phyloP scores from a whole-genome alignment of 2,888 invertebrate genomes.

The Rhimphoctona megacephalus region DNA sequence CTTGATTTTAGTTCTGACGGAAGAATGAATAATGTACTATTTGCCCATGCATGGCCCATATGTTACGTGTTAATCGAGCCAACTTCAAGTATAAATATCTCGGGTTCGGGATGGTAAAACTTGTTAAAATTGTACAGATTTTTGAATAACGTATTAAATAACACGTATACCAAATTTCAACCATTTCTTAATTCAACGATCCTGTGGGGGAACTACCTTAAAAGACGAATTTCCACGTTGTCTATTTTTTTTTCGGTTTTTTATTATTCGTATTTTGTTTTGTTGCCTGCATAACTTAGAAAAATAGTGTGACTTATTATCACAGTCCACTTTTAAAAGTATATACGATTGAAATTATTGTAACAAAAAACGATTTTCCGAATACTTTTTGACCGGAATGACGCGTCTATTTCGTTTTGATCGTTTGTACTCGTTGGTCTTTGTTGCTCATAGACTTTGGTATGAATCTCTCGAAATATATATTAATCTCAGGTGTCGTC shows the following conservation, averaged over 20 bases:
- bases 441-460: neutral
- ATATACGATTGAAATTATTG: neutral
- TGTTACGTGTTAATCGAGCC: too few relatives aligned
- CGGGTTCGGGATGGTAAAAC: too few relatives aligned
- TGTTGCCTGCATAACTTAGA: neutral
- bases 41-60: too few relatives aligned
- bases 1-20: too few relatives aligned
- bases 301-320: neutral
- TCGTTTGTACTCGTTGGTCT: neutral
- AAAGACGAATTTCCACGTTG: neutral
- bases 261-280: neutral
- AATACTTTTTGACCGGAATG: neutral
- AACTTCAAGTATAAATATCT: too few relatives aligned
- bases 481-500: conserved; percentile 89
- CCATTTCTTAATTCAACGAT: too few relatives aligned
- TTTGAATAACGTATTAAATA: too few relatives aligned
- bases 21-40: too few relatives aligned
- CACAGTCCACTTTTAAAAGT: neutral
- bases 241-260: conserved; percentile 27
- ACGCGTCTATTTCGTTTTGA: conserved; percentile 23
- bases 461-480: conserved; percentile 24
- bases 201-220: too few relatives aligned
- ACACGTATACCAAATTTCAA: too few relatives aligned
- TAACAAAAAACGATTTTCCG: neutral
- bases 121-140: too few relatives aligned